A percentile compares a stretch with the other conserved stretches of the same genome.
Evolutionary conservation across 2,888 invertebrate species (phyloP).

Genomic region (Strigamia maritima): DNA sequence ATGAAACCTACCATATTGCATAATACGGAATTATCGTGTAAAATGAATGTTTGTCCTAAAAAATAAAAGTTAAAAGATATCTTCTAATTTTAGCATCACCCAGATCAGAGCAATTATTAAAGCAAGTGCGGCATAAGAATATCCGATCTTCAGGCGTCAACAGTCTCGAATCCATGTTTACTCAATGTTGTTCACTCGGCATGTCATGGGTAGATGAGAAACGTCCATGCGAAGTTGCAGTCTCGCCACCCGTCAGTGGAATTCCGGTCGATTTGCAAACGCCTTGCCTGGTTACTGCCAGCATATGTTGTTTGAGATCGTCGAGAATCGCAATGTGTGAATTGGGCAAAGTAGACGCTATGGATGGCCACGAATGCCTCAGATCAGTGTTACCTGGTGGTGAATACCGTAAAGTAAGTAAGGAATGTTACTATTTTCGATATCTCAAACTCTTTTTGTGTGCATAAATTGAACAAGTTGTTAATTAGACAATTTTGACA

Average conservation of each 20-base stretch:
- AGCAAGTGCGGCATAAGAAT: not conserved
- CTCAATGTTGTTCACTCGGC: conserved; percentile 58
- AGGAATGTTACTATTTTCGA: not conserved
- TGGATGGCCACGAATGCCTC: conserved; percentile 52
- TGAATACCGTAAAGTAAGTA: conserved; percentile 46
- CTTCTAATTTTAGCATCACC: not conserved
- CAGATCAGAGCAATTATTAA: not conserved
- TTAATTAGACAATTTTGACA: not conserved
- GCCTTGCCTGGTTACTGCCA: conserved; percentile 62
- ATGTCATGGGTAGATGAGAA: conserved; percentile 35
- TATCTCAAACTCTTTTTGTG: not conserved
- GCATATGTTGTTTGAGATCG: conserved; percentile 63
- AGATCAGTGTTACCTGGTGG: conserved; percentile 39
- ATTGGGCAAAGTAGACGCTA: conserved; percentile 57
- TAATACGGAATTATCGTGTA: not conserved
- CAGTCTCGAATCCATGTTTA: conserved; percentile 45
- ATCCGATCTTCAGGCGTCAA: not conserved
- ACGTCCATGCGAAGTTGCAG: conserved; percentile 25
- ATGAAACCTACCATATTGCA: not conserved
- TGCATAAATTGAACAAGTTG: not conserved
- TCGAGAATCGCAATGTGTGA: conserved; percentile 55
- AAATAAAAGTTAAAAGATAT: too few species aligned
- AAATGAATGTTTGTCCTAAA: not conserved
- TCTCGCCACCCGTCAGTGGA: conserved; percentile 46
- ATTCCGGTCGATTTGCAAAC: conserved; percentile 61